Evolutionary conservation across 2,888 invertebrate genomes (phyloP), one percentile per base, ranked within the genome.

Genomic region (Plemyria rubiginata): DNA sequence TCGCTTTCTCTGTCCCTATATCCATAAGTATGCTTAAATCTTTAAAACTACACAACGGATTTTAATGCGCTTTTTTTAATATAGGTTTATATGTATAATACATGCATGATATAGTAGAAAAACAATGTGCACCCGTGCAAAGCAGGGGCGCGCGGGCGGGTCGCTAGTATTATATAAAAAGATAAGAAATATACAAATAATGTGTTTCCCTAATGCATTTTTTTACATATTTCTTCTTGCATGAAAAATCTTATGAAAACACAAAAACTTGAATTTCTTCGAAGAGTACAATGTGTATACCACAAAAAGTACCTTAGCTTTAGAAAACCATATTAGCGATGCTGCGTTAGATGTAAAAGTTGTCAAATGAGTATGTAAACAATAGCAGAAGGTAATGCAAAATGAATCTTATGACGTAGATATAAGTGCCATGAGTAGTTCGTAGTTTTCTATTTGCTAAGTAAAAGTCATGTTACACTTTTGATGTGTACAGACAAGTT

Each of bases 401-500:
- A 75, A 52, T 76, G 65, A 70, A 77, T 79, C 71, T 70, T 81
- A 74, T 2, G 2, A 11, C 15, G 2, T 40, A 0, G 68, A 2
- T 54, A 75, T 76, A 82, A 73, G 74, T 59, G 32, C 13, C 29
- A 32, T 43, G 32, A 9, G 29, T 15, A 15, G 55, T 22, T 36
- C n/a, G 36, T 54, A 22, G 63, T 75, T 85, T 82, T 86, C 81
- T 87, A 82, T 88, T 88, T 86, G 76, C 70, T 57, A 76, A 87
- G 88, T 87, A 87, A 88, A 86, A 87, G 87, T 87, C 65, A 62
- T 80, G 82, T 78, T 80, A 80, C 72, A 80, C 76, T 76, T 81
- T 66, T 65, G 54, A 52, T 64, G 43, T 32, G 13, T 53, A 59
- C 56, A 54, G 22, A 50, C 9, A 28, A 8, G 50, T 38, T 59